Conservation (phyloP, 2,888 invertebrate genomes). For the Temnothorax rugatulus region DNA sequence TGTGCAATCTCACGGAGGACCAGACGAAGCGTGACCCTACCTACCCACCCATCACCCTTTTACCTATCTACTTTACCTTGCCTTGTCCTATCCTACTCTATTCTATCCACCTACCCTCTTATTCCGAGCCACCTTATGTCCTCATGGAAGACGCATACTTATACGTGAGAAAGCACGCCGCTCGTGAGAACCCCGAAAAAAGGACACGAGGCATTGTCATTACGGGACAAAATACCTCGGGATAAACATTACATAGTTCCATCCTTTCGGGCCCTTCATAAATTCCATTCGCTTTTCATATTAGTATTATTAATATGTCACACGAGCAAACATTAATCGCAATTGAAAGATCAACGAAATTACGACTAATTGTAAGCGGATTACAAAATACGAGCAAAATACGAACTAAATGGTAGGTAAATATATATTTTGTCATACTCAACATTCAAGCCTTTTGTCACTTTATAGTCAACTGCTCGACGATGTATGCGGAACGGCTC, state of each 20-base stretch:
- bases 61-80: constrained; percentile 39
- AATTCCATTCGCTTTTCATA: not conserved
- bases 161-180: constrained; percentile 19
- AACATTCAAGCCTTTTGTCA: constrained; percentile 18
- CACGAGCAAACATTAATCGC: constrained; percentile 28
- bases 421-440: constrained; percentile 16
- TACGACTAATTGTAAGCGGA: constrained; percentile 30
- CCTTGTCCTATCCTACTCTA: constrained; percentile 1
- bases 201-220: not conserved
- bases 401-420: constrained; percentile 30
- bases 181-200: constrained; percentile 1
- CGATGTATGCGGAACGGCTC: too few relatives aligned
- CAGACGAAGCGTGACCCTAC: constrained; percentile 78
- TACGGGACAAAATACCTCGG: not conserved
- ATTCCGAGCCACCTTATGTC: constrained; percentile 53
- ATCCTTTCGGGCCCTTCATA: not conserved
- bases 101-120: constrained; percentile 17
- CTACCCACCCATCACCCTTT: constrained; percentile 52
- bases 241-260: not conserved
- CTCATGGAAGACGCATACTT: constrained; percentile 5
- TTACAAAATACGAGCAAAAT: constrained; percentile 28
- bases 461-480: not conserved
- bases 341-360: constrained; percentile 37
- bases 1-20: constrained; percentile 79
- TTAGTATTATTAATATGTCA: constrained; percentile 14